A percentile compares a stretch with the other conserved stretches of the same genome.
Conservation (phyloP, 1,140 invertebrate species). For the Penaeus vannamei region DNA sequence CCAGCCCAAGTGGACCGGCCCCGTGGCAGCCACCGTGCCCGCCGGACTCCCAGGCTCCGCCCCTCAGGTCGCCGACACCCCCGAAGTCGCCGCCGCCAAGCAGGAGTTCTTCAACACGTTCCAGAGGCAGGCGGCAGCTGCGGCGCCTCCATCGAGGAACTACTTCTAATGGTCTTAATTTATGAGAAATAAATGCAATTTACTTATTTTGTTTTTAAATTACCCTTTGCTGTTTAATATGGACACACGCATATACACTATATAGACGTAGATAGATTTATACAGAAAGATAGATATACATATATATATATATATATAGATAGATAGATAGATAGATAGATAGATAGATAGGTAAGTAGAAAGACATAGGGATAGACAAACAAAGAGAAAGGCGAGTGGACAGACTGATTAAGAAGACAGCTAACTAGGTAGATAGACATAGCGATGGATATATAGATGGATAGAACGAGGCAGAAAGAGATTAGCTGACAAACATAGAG, state of each 20-base stretch:
- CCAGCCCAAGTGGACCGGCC: not conserved
- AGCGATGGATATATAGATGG: not conserved
- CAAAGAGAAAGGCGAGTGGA: not conserved
- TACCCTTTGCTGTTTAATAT: no score
- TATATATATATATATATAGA: constrained; percentile 12
- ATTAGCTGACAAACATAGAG: not conserved
- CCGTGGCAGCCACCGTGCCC: not conserved
- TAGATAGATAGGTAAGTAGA: not conserved
- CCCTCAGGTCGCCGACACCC: not conserved
- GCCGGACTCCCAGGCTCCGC: not conserved
- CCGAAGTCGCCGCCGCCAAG: not conserved
- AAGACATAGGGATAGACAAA: not conserved
- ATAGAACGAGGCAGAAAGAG: not conserved
- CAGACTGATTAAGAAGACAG: no score
- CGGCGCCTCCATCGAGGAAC: no score
- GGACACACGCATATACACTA: no score
- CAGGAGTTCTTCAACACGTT: not conserved
- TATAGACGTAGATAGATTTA: constrained; percentile 4
- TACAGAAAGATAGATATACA: no score
- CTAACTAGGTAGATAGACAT: not conserved
- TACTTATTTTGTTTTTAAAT: no score
- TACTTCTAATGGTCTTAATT: no score
- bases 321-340: not conserved
- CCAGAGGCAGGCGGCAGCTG: not conserved
- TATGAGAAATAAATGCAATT: no score